phyloP scores from a whole-genome alignment of 2,888 invertebrate species.

The Merodon equestris region DNA sequence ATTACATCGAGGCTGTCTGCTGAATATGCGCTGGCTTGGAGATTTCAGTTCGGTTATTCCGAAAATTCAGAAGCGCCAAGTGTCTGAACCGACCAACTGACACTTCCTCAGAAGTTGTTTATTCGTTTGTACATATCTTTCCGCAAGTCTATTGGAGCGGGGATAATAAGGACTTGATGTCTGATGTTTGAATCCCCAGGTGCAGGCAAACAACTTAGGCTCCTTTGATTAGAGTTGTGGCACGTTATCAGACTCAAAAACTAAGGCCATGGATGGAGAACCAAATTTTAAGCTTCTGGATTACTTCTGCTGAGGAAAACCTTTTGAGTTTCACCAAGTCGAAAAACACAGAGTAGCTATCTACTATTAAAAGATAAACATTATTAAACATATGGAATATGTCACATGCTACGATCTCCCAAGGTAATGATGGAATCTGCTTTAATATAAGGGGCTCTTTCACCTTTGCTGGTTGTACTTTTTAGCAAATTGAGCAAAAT shows the following conservation, averaged over 20 bases:
- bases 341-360: conserved; percentile 52
- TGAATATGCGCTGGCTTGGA: no score
- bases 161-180: conserved; percentile 54
- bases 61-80: conserved; percentile 51
- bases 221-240: conserved; percentile 52
- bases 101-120: conserved; percentile 58
- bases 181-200: no score
- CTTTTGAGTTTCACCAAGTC: conserved; percentile 50
- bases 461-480: conserved; percentile 13
- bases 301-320: conserved; percentile 49
- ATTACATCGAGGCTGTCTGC: no score
- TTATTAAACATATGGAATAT: no score
- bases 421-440: no score
- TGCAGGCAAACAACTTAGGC: conserved; percentile 43
- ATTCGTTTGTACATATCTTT: conserved; percentile 58
- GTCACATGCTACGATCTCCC: no score
- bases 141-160: conserved; percentile 59
- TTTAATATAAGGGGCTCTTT: no score
- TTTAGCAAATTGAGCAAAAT: conserved; percentile 46
- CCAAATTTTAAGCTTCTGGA: conserved; percentile 46
- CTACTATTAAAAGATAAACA: no score
- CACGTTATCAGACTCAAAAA: conserved; percentile 52
- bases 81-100: conserved; percentile 50
- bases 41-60: conserved; percentile 29
- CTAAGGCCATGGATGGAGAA: conserved; percentile 50